These are phyloP conservation scores for Pasiphila rectangulata DNA, from an alignment of 2,888 invertebrate species.

Conservation along the genomic window DNA sequence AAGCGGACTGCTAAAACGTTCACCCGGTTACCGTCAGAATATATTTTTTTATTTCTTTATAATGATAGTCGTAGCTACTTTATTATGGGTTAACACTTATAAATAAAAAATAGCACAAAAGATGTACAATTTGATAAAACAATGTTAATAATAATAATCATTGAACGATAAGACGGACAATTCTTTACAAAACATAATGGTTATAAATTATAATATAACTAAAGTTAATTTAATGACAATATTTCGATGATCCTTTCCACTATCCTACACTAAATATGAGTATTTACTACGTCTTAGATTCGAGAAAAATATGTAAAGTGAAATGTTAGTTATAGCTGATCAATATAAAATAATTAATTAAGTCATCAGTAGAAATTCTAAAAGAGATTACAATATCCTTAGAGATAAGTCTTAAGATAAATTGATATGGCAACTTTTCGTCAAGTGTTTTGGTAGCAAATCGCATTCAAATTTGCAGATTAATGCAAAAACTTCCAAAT, in stretches of 20 bases:
- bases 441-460: slow-evolving; percentile 4
- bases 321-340: slow-evolving; percentile 24
- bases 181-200: no score
- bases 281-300: slow-evolving; percentile 18
- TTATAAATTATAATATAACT: no score
- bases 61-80: no score
- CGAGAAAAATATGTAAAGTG: slow-evolving; percentile 21
- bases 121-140: no score
- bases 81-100: no score
- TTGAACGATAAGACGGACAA: not conserved
- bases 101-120: no score
- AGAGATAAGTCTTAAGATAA: slow-evolving; percentile 28
- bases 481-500: slow-evolving; percentile 7
- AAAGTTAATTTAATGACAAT: not conserved
- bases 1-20: no score
- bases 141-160: slow-evolving; percentile 28
- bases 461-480: slow-evolving; percentile 4
- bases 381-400: slow-evolving; percentile 34
- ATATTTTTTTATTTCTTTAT: no score
- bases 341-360: slow-evolving; percentile 30
- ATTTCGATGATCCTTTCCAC: slow-evolving; percentile 17
- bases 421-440: slow-evolving; percentile 37
- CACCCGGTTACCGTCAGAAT: no score
- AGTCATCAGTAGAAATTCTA: slow-evolving; percentile 39
- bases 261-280: slow-evolving; percentile 14